Evolutionary conservation across 1,140 invertebrate species (phyloP).

Genomic region (Portunus trituberculatus): DNA sequence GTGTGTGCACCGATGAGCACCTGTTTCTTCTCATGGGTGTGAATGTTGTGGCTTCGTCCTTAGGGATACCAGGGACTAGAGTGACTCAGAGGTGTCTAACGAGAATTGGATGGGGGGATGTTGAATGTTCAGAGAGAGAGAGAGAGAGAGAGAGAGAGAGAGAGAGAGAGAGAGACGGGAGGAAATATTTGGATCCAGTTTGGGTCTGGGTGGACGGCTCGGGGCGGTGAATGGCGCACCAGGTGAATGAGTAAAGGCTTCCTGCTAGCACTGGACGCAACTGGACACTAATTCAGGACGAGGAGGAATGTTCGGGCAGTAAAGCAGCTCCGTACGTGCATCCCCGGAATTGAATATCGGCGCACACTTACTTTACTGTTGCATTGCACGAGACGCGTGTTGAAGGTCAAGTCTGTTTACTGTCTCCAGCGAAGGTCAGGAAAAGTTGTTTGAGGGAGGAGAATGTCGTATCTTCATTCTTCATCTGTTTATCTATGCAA

Average conservation of each 20-base stretch:
- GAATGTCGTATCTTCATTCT: too few relatives aligned
- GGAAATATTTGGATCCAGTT: neutral
- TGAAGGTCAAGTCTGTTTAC: neutral
- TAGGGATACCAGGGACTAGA: too few relatives aligned
- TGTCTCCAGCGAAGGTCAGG: too few relatives aligned
- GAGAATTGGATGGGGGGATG: too few relatives aligned
- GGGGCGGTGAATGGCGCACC: too few relatives aligned
- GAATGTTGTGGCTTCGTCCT: too few relatives aligned
- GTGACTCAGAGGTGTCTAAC: too few relatives aligned
- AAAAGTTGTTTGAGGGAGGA: too few relatives aligned
- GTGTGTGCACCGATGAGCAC: neutral
- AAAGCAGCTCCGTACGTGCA: neutral
- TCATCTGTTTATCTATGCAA: too few relatives aligned
- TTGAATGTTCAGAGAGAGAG: neutral
- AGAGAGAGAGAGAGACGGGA: neutral
- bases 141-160: conserved; percentile 42
- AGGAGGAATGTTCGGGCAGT: neutral
- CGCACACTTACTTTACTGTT: neutral
- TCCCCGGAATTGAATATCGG: neutral
- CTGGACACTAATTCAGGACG: neutral
- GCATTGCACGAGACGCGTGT: neutral
- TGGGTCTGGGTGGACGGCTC: too few relatives aligned
- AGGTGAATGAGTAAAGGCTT: neutral
- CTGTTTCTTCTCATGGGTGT: too few relatives aligned
- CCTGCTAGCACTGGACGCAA: neutral